phyloP scores from a whole-genome alignment of 2,888 invertebrate species.

The Prostheceraeus crozeri region DNA sequence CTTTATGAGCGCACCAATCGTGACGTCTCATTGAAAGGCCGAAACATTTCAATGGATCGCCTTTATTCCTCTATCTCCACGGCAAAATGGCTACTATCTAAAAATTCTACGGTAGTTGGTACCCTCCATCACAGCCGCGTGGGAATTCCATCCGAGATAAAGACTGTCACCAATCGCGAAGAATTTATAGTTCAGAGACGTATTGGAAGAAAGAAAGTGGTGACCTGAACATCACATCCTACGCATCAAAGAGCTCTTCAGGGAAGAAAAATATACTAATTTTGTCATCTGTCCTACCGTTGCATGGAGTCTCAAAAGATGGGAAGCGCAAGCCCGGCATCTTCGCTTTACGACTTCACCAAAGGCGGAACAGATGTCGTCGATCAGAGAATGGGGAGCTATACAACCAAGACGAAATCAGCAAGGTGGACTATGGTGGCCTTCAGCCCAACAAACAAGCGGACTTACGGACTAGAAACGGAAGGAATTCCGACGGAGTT shows the following conservation, averaged over 20 bases:
- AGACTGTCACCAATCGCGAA: neutral
- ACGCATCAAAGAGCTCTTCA: neutral
- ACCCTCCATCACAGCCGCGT: neutral
- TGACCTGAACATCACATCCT: neutral
- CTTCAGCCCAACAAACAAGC: no score
- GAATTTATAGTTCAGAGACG: constrained; percentile 6
- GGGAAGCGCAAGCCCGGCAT: neutral
- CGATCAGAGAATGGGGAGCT: constrained; percentile 13
- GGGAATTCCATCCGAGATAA: neutral
- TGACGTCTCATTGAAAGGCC: constrained; percentile 6
- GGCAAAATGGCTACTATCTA: constrained; percentile 1
- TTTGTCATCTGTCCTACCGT: neutral
- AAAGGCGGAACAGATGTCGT: constrained; percentile 16
- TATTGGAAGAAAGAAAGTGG: constrained; percentile 1
- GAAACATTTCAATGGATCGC: constrained; percentile 2
- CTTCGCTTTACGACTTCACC: neutral
- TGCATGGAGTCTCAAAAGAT: constrained; percentile 13
- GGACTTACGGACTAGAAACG: no score
- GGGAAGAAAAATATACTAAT: constrained; percentile 14
- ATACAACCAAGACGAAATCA: neutral
- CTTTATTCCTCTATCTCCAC: constrained; percentile 15
- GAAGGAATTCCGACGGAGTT: no score
- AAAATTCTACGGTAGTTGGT: neutral
- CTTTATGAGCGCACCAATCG: neutral
- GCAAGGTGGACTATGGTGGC: constrained; percentile 7